phyloP scores from a whole-genome alignment of 1,140 invertebrate genomes.

The Pseudomyrmex concolor region DNA sequence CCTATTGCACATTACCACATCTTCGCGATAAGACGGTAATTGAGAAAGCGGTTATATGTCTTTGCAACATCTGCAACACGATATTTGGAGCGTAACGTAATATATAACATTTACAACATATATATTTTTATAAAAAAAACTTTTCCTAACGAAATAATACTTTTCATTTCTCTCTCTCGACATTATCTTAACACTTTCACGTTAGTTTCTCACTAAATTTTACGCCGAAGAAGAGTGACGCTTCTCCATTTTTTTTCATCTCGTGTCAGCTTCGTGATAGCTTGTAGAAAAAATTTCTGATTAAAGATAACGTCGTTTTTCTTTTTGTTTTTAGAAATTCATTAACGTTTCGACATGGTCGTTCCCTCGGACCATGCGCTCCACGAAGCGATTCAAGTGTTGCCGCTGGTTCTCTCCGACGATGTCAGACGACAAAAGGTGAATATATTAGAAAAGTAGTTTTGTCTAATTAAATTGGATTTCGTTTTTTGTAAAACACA shows the following conservation, averaged over 20 bases:
- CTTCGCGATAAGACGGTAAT: not conserved
- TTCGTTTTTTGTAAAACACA: not conserved
- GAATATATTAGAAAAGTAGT: constrained; percentile 42
- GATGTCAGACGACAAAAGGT: constrained; percentile 80
- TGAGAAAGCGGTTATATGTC: constrained; percentile 12
- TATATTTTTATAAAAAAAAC: not conserved
- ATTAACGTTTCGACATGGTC: constrained; percentile 70
- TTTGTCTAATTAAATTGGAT: not conserved
- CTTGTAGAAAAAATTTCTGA: not conserved
- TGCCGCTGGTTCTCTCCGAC: constrained; percentile 78
- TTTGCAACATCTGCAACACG: not conserved
- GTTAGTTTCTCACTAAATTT: not conserved
- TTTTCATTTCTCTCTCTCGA: not conserved
- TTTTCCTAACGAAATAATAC: not conserved
- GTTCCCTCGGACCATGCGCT: constrained; percentile 78
- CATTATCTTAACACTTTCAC: not conserved
- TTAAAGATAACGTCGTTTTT: not conserved
- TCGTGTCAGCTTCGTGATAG: not conserved
- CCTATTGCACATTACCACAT: not conserved
- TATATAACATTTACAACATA: not conserved
- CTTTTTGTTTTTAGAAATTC: constrained; percentile 44
- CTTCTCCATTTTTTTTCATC: not conserved
- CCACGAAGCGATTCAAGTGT: constrained; percentile 81
- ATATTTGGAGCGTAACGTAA: not conserved
- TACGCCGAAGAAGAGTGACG: too few species aligned